Percentiles rank a stretch among this genome's conserved stretches.
Evolutionary conservation across 1,140 invertebrate species (phyloP).

Genomic region (Hyles euphorbiae): DNA sequence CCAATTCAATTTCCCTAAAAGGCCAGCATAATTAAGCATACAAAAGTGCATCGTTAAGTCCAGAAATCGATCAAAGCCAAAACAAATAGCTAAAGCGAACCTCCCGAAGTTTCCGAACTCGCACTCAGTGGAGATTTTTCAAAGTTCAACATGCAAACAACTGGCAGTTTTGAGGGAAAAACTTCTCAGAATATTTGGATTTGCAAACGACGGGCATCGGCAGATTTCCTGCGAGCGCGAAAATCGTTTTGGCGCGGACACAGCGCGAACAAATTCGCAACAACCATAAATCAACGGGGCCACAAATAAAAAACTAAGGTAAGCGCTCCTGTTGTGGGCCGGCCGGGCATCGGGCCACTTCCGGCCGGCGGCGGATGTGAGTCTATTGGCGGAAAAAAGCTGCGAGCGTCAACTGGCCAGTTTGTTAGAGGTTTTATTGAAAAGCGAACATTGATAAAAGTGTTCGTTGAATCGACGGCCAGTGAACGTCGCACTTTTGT

Average conservation of each 20-base stretch:
- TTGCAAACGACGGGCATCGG: slow-evolving; percentile 12
- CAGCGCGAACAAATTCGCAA: slow-evolving; percentile 64
- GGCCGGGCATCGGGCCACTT: slow-evolving; percentile 41
- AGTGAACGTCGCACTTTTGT: slow-evolving; percentile 23
- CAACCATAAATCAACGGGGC: slow-evolving; percentile 63
- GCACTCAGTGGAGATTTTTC: no score
- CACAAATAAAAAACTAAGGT: slow-evolving; percentile 73
- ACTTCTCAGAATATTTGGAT: slow-evolving; percentile 26
- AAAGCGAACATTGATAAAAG: slow-evolving; percentile 40
- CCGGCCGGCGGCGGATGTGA: slow-evolving; percentile 50
- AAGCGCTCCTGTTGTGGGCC: slow-evolving; percentile 66
- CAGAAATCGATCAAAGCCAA: no score
- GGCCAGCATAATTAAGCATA: no score
- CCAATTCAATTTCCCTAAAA: no score
- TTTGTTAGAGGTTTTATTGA: slow-evolving; percentile 46
- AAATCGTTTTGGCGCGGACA: slow-evolving; percentile 59
- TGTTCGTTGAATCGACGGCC: slow-evolving; percentile 22
- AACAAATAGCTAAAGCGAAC: not conserved
- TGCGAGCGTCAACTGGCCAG: slow-evolving; percentile 56
- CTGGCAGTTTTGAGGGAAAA: slow-evolving; percentile 1
- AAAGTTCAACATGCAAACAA: slow-evolving; percentile 7
- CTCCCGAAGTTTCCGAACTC: not conserved
- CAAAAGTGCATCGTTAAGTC: no score
- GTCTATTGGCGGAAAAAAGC: slow-evolving; percentile 68
- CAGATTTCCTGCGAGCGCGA: slow-evolving; percentile 37